Evolutionary conservation across 2,888 invertebrate species (phyloP), one percentile per base, ranked within the genome.

Genomic region (Dioctria linearis): DNA sequence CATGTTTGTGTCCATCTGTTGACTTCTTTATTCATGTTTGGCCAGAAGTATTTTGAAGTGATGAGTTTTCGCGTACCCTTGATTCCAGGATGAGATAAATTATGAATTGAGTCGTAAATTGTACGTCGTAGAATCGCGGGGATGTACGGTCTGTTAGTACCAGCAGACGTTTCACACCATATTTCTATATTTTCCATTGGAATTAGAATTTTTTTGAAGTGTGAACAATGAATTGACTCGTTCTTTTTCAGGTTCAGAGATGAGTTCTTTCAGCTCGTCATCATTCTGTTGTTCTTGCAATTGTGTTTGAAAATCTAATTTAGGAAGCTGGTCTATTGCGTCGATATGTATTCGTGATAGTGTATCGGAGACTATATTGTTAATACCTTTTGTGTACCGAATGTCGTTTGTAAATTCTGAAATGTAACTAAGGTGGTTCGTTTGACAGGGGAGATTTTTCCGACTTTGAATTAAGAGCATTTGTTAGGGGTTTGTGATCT

Each of bases 401-500:
- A 80, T 80, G 42, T 80, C n/a, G 2, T 75, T 80, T 4, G 79
- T 40, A 37, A 66, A 43, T 6, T 66, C 40, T 3, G 57, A 51
- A 4, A 75, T 75, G 9, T 25, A 75, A 46, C 43, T 42, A 11
- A 75, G 46, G 2, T 75, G 75, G 6, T 42, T 40, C 3, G n/a
- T 4, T 40, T 75, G 75, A 3, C 75, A n/a, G 40, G 4, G 75
- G 75, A 3, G 66, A 66, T n/a, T 66, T 66, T 5, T 66, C 46
- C 66, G 13, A 42, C 4, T 13, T 37, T 6, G 39, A 42, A n/a
- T 9, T 4, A 6, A 66, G 42, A 42, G 66, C 66, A n/a, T 66
- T 42, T 5, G 13, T 13, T 4, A 66, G 43, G 3, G 80, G 79
- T 61, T 71, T 81, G 39, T 81, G 82, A 61, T 82, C 79, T 8